A percentile compares a stretch with the other conserved stretches of the same genome.
These are phyloP conservation scores for Oscheius myriophilus DNA, from an alignment of 2,888 invertebrate species.

Conservation along the genomic window DNA sequence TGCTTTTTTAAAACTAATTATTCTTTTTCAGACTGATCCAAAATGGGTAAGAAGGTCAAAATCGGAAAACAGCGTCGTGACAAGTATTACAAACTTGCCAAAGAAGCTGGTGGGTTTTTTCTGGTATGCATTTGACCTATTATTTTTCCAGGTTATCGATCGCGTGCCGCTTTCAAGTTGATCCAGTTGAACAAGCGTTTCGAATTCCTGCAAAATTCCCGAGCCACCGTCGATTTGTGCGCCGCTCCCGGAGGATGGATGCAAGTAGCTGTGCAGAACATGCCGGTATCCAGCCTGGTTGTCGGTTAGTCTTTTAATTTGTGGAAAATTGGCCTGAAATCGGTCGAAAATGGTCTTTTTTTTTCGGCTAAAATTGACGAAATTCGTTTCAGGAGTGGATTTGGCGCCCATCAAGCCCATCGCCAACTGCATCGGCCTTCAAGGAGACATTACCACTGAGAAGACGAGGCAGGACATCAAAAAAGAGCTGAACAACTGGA, in stretches of 20 bases:
- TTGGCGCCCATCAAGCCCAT: constrained; percentile 91
- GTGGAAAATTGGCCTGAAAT: background rate
- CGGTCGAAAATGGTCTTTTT: background rate
- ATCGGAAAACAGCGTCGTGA: constrained; percentile 97
- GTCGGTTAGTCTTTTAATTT: constrained; percentile 77
- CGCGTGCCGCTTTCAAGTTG: constrained; percentile 98
- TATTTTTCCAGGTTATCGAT: constrained; percentile 83
- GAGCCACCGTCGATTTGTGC: constrained; percentile 96
- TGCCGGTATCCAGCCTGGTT: constrained; percentile 78
- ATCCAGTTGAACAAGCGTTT: constrained; percentile 96
- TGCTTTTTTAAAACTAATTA: background rate
- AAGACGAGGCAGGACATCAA: constrained; percentile 72
- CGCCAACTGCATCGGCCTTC: constrained; percentile 86
- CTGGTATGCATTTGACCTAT: background rate
- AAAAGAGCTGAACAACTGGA: constrained; percentile 65
- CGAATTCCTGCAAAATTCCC: constrained; percentile 91
- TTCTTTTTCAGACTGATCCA: constrained; percentile 5
- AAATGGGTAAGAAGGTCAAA: constrained; percentile 93
- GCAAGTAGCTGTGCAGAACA: constrained; percentile 94
- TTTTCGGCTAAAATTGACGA: background rate
- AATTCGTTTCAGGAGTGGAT: constrained; percentile 82
- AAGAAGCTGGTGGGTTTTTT: constrained; percentile 86
- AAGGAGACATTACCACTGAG: constrained; percentile 95
- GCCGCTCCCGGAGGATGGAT: constrained; percentile 84
- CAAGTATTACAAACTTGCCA: constrained; percentile 97